Conservation (phyloP, 2,113 vertebrate species). For the Alaudala cheleensis region DNA sequence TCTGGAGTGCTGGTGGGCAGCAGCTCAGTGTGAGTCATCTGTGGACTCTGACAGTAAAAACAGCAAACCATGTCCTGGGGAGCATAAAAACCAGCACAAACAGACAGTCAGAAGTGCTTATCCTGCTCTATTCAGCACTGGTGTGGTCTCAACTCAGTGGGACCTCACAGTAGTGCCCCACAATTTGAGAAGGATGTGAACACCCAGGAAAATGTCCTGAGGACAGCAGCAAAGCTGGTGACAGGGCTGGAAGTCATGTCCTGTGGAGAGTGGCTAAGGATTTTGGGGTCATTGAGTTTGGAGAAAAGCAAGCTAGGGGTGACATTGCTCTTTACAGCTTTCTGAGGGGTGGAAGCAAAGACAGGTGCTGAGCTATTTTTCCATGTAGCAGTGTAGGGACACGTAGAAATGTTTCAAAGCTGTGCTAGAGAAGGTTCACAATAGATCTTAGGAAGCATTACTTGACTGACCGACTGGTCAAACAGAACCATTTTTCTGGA, state of each 20-base stretch:
- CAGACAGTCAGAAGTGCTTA: not conserved
- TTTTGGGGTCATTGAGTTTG: fast-evolving
- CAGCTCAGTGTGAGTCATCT: not conserved
- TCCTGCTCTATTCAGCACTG: not conserved
- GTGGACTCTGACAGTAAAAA: not conserved
- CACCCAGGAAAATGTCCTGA: not conserved
- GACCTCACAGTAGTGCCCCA: not conserved
- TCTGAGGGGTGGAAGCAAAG: not conserved
- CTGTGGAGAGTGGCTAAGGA: not conserved
- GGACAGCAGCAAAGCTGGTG: not conserved
- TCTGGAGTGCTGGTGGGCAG: not conserved
- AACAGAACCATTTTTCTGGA: not conserved
- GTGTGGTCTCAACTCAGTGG: not conserved
- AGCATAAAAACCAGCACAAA: not conserved
- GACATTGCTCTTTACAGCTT: not conserved
- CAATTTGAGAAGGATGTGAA: not conserved
- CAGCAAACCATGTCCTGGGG: not conserved
- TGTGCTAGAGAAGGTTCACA: not conserved
- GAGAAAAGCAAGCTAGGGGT: not conserved
- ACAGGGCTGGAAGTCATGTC: not conserved
- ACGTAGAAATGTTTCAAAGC: not conserved
- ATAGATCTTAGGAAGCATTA: not conserved
- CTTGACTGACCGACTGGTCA: not conserved
- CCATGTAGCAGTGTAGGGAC: no score
- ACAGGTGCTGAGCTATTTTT: not conserved